These are phyloP conservation scores for Periplaneta americana DNA, from an alignment of 1,140 invertebrate species.

Conservation along the genomic window DNA sequence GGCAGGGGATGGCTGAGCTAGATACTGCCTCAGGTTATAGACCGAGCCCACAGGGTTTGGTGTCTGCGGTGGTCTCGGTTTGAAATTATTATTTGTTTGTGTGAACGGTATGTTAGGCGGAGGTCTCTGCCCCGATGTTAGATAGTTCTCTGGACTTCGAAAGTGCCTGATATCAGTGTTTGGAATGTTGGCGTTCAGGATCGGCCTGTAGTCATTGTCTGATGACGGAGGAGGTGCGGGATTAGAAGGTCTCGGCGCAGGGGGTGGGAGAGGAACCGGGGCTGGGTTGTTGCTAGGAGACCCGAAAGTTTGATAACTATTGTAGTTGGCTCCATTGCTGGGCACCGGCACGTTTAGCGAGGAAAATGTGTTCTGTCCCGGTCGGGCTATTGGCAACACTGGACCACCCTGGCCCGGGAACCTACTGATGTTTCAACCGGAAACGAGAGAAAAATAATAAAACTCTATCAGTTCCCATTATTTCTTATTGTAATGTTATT, in stretches of 20 bases:
- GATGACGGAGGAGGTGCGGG: not conserved
- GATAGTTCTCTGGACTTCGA: conserved; percentile 9
- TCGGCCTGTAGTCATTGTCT: not conserved
- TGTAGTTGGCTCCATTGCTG: not conserved
- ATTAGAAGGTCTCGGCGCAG: not conserved
- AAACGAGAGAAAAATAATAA: not conserved
- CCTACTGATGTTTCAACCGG: not conserved
- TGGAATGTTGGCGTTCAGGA: conserved; percentile 7
- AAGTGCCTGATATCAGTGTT: conserved; percentile 3
- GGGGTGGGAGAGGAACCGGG: not conserved
- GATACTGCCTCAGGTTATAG: not conserved
- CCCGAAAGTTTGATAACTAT: not conserved
- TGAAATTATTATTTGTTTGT: not conserved
- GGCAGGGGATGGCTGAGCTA: not conserved
- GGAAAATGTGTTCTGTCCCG: not conserved
- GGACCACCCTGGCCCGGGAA: not conserved
- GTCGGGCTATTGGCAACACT: not conserved
- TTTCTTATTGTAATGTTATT: not conserved
- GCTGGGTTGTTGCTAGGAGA: not conserved
- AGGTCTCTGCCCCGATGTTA: not conserved
- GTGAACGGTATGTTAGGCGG: conserved; percentile 2
- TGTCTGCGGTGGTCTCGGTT: not conserved
- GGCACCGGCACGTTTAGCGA: not conserved
- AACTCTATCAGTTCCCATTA: not conserved
- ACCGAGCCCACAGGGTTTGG: not conserved